phyloP scores from a whole-genome alignment of 2,888 invertebrate genomes.

The Clostera curtula region DNA sequence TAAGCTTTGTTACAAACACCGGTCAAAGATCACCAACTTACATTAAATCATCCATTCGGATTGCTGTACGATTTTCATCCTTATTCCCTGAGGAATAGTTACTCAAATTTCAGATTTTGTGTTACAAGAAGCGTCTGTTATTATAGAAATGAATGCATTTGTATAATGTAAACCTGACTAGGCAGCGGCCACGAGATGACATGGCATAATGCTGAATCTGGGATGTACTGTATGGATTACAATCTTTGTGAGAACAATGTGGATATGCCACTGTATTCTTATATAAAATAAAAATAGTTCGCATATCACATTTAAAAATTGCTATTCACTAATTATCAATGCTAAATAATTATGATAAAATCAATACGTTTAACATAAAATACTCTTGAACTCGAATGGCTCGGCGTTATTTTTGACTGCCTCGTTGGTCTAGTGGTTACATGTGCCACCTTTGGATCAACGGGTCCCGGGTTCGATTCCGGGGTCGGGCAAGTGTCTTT shows the following conservation, averaged over 20 bases:
- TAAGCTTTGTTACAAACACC: conserved; percentile 48
- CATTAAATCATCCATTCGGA: conserved; percentile 8
- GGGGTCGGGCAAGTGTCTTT: too few species aligned
- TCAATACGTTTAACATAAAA: too few species aligned
- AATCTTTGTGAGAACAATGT: conserved; percentile 23
- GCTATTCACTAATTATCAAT: too few species aligned
- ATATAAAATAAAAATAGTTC: too few species aligned
- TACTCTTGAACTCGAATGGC: too few species aligned
- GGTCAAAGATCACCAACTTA: conserved; percentile 29
- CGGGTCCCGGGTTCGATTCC: too few species aligned
- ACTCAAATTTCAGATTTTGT: conserved; percentile 11
- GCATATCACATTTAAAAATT: too few species aligned
- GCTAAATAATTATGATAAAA: too few species aligned
- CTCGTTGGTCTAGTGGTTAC: too few species aligned
- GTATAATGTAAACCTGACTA: conserved; percentile 68
- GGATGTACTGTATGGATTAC: conserved; percentile 40
- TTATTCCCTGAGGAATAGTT: conserved; percentile 13
- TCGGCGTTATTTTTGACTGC: too few species aligned
- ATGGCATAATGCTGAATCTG: conserved; percentile 56
- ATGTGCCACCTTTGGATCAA: too few species aligned
- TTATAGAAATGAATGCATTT: conserved; percentile 53
- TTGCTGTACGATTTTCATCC: conserved; percentile 16
- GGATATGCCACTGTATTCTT: conserved; percentile 9
- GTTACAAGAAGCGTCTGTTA: conserved; percentile 19
- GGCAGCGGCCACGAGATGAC: conserved; percentile 59